Conservation (phyloP, 2,797 vertebrate genomes). For the Protonibea diacanthus region DNA sequence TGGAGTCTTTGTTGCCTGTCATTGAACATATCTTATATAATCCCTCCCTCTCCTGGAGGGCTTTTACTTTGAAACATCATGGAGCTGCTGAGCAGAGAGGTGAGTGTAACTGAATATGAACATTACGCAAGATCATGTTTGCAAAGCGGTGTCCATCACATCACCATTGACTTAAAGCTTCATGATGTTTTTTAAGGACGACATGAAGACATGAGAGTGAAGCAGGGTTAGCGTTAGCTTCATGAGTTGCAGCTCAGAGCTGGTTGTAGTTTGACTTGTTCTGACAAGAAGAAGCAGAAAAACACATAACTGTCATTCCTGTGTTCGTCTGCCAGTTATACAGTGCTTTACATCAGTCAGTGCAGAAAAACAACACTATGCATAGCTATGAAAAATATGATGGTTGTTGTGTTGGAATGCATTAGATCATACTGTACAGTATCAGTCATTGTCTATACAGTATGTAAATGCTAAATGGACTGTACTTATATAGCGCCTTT, state of each 20-base stretch:
- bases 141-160: background rate
- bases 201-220: background rate
- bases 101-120: background rate
- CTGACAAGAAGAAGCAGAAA: conserved; percentile 34
- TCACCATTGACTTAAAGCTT: background rate
- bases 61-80: background rate
- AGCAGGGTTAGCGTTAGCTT: background rate
- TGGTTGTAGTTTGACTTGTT: conserved; percentile 38
- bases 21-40: background rate
- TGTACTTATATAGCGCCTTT: too few species aligned
- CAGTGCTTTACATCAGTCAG: too few species aligned
- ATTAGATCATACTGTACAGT: too few species aligned
- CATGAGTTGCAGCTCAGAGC: background rate
- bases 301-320: conserved; percentile 36
- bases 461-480: too few species aligned
- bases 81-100: background rate
- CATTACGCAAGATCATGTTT: too few species aligned
- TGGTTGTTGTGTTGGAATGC: too few species aligned
- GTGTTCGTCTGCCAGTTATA: background rate
- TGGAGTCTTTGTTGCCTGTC: background rate
- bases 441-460: too few species aligned
- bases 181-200: too few species aligned
- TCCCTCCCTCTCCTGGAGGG: background rate
- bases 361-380: too few species aligned
- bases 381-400: too few species aligned